These are phyloP conservation scores for Mellivora capensis DNA, from an alignment of 2,113 vertebrate species.

Conservation along the genomic window DNA sequence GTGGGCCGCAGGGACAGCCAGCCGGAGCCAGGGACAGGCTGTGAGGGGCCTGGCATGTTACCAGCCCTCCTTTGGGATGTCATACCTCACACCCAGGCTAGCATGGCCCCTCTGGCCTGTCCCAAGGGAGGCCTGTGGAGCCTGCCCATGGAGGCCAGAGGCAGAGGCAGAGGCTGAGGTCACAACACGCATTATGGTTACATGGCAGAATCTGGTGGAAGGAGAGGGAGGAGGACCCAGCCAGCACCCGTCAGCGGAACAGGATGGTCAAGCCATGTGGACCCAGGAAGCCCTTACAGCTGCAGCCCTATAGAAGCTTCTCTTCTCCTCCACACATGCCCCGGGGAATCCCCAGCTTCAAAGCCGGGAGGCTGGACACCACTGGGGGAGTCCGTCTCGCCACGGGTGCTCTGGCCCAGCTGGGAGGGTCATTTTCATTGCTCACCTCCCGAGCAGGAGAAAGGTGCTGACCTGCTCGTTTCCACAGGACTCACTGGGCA, in stretches of 20 bases:
- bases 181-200: rapidly evolving
- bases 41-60: rapidly evolving
- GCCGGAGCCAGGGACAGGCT: rapidly evolving
- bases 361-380: rapidly evolving
- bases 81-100: rapidly evolving
- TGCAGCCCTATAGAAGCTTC: too few relatives aligned
- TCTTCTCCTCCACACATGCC: too few relatives aligned
- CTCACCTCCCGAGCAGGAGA: not conserved
- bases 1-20: not conserved
- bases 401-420: not conserved
- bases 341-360: not conserved
- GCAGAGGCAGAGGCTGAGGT: not conserved
- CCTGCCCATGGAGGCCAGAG: rapidly evolving
- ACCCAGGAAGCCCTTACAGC: rapidly evolving
- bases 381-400: not conserved
- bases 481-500: not conserved
- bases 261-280: not conserved
- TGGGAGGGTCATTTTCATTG: rapidly evolving
- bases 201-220: rapidly evolving
- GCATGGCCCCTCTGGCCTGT: rapidly evolving
- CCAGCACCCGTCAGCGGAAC: not conserved
- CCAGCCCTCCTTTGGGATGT: rapidly evolving
- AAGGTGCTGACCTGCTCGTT: not conserved
- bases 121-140: rapidly evolving
- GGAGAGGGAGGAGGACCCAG: rapidly evolving